These are phyloP conservation scores for Zeugodacus cucurbitae DNA, from an alignment of 1,140 invertebrate species.

Conservation along the genomic window DNA sequence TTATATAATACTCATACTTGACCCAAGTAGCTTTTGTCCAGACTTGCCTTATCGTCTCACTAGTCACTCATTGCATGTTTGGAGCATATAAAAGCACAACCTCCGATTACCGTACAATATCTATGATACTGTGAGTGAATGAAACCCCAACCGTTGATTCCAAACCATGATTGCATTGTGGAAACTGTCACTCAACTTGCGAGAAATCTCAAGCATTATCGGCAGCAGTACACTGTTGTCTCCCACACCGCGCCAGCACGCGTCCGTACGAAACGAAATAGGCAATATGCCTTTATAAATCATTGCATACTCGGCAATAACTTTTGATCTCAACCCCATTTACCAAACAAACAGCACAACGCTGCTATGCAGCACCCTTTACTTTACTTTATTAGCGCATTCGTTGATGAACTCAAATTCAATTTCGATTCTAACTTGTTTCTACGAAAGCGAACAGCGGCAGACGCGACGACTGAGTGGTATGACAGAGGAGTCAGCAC, in stretches of 20 bases:
- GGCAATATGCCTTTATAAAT: not conserved
- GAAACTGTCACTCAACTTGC: not conserved
- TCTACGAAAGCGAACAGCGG: not conserved
- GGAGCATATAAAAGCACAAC: no score
- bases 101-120: no score
- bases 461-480: not conserved
- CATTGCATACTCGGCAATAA: not conserved
- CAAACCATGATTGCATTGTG: not conserved
- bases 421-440: slow-evolving; percentile 36
- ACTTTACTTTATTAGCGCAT: slow-evolving; percentile 25
- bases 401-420: slow-evolving; percentile 38
- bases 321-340: not conserved
- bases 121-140: no score
- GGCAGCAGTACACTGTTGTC: not conserved
- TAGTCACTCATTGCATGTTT: no score
- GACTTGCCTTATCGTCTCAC: no score
- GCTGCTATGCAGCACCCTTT: not conserved
- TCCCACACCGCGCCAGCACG: not conserved
- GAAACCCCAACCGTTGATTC: no score
- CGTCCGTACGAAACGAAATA: not conserved
- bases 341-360: not conserved
- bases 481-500: not conserved
- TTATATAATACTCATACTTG: no score
- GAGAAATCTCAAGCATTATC: not conserved
- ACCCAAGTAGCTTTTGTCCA: no score